These are phyloP conservation scores for Papilio dardanus DNA, from an alignment of 1,140 invertebrate species.

Conservation along the genomic window DNA sequence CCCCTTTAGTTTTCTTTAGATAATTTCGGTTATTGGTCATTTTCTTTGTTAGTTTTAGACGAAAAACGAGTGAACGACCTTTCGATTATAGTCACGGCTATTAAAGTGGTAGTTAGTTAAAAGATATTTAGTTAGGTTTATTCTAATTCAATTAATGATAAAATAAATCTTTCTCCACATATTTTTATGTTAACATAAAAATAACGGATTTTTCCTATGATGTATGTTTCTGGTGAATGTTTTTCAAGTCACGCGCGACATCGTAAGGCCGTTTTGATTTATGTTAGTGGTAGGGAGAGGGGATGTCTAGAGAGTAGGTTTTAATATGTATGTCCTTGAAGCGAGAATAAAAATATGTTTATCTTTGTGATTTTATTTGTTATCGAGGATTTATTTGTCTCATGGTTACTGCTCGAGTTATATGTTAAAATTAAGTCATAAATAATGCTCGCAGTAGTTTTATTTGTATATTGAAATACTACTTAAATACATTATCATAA, in stretches of 20 bases:
- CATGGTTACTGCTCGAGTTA: not conserved
- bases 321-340: conserved; percentile 14
- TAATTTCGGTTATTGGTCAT: too few species aligned
- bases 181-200: not conserved
- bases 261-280: not conserved
- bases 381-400: not conserved
- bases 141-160: not conserved
- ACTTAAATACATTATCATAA: not conserved
- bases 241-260: conserved; percentile 19
- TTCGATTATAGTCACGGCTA: too few species aligned
- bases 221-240: conserved; percentile 1
- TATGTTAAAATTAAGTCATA: not conserved
- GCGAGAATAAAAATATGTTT: not conserved
- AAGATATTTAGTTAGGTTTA: too few species aligned
- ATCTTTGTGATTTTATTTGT: not conserved
- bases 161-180: not conserved
- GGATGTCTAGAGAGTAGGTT: not conserved
- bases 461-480: not conserved
- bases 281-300: not conserved
- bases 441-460: not conserved
- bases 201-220: not conserved
- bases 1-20: too few species aligned
- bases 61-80: too few species aligned
- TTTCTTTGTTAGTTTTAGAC: too few species aligned
- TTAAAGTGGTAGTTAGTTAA: too few species aligned